Percentiles rank a stretch among this genome's conserved stretches.
phyloP scores from a whole-genome alignment of 2,797 vertebrate species.

The Rhinichthys osculus region DNA sequence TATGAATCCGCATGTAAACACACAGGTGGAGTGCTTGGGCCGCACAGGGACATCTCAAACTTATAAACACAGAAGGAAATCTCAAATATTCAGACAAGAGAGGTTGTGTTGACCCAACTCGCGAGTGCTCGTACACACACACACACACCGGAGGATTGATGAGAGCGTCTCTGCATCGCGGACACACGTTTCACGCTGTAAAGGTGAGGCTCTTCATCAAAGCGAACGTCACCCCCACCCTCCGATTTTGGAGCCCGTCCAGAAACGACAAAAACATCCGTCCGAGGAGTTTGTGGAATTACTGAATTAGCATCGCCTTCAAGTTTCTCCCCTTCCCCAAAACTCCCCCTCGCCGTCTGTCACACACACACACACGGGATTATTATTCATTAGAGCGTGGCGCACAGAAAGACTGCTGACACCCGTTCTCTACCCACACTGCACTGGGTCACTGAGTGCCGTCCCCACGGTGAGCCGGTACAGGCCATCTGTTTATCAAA shows the following conservation, averaged over 20 bases:
- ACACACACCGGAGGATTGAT: conserved; percentile 29
- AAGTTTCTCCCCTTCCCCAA: conserved; percentile 35
- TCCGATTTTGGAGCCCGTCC: conserved; percentile 52
- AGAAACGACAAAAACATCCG: conserved; percentile 48
- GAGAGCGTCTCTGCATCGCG: conserved; percentile 51
- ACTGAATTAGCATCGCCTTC: conserved; percentile 64
- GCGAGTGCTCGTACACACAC: conserved; percentile 5
- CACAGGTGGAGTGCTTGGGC: conserved; percentile 17
- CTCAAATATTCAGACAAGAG: conserved; percentile 50
- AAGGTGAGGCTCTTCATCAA: conserved; percentile 67
- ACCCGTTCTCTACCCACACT: conserved; percentile 66
- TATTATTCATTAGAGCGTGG: conserved; percentile 61
- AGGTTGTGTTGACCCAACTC: conserved; percentile 50
- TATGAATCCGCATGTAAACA: conserved; percentile 14
- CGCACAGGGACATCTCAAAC: conserved; percentile 38
- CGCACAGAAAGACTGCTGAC: conserved; percentile 73
- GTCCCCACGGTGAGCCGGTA: conserved; percentile 75
- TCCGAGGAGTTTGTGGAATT: conserved; percentile 44
- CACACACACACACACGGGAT: conserved; percentile 33
- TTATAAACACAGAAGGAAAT: conserved; percentile 18
- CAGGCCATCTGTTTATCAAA: conserved; percentile 75
- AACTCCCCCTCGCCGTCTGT: conserved; percentile 48
- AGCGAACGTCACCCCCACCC: conserved; percentile 46
- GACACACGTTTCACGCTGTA: conserved; percentile 58
- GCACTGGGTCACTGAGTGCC: conserved; percentile 52